phyloP scores from a whole-genome alignment of 2,797 vertebrate species.

The Craterocephalus amniculus region DNA sequence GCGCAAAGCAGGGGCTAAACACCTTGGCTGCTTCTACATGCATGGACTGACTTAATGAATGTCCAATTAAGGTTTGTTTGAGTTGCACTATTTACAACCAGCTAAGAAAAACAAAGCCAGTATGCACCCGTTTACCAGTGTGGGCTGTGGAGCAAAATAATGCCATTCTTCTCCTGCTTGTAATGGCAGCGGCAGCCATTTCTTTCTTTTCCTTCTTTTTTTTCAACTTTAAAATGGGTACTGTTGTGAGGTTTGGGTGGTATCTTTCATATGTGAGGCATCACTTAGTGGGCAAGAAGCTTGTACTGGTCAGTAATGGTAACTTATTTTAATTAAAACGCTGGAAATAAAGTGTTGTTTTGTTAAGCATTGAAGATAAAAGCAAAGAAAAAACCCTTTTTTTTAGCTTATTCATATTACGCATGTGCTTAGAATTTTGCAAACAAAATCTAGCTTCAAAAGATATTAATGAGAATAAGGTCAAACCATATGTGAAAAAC shows the following conservation, averaged over 20 bases:
- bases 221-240: not conserved
- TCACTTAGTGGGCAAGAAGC: not conserved
- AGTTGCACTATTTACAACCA: slow-evolving; percentile 36
- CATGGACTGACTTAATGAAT: slow-evolving; percentile 44
- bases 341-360: not conserved
- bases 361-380: not conserved
- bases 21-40: slow-evolving; percentile 40
- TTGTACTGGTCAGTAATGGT: not conserved
- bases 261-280: not conserved
- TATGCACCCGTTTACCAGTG: slow-evolving; percentile 3
- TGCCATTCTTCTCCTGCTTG: not conserved
- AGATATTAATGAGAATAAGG: not conserved
- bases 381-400: not conserved
- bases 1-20: slow-evolving; percentile 36
- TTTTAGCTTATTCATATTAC: not conserved
- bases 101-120: slow-evolving; percentile 40
- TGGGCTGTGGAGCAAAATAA: slow-evolving; percentile 12
- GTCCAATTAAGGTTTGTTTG: slow-evolving; percentile 49
- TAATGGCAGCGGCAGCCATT: not conserved
- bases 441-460: too few relatives aligned
- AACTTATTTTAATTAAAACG: not conserved
- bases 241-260: not conserved
- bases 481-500: not conserved
- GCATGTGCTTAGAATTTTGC: not conserved
- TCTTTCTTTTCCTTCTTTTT: not conserved